phyloP scores from a whole-genome alignment of 2,113 vertebrate genomes.

The Scortum barcoo region DNA sequence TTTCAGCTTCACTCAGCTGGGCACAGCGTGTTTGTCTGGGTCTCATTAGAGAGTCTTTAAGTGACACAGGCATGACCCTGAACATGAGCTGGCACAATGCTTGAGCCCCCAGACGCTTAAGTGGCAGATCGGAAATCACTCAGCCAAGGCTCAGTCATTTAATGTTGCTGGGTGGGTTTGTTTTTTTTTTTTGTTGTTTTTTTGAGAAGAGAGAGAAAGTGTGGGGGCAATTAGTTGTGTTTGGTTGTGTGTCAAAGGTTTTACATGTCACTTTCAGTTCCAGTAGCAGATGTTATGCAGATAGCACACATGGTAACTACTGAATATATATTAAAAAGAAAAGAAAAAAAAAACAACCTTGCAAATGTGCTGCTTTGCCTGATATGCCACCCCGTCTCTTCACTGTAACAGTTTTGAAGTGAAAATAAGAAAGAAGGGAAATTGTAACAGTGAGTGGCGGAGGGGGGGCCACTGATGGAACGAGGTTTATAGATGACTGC shows the following conservation, averaged over 20 bases:
- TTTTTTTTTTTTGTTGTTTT: slow-evolving; percentile 17
- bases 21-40: slow-evolving; percentile 55
- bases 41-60: slow-evolving; percentile 73
- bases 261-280: slow-evolving; percentile 49
- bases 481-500: slow-evolving; percentile 55
- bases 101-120: slow-evolving; percentile 64
- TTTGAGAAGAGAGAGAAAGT: background rate
- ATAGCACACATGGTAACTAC: background rate
- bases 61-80: slow-evolving; percentile 71
- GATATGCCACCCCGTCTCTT: slow-evolving; percentile 7
- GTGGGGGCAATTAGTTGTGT: slow-evolving; percentile 32
- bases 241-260: slow-evolving; percentile 49
- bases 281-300: slow-evolving; percentile 30
- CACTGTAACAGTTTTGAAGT: slow-evolving; percentile 29
- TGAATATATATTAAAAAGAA: slow-evolving; percentile 22
- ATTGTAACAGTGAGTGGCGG: slow-evolving; percentile 29
- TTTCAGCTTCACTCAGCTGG: slow-evolving; percentile 34
- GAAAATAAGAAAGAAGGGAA: slow-evolving; percentile 41
- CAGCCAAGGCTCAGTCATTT: slow-evolving; percentile 62
- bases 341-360: too few species aligned
- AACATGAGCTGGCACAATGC: slow-evolving; percentile 69
- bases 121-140: slow-evolving; percentile 65
- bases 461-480: slow-evolving; percentile 46
- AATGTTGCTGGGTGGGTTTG: slow-evolving; percentile 33
- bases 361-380: slow-evolving; percentile 16